Evolutionary conservation across 2,888 invertebrate species (phyloP), one percentile per base, ranked within the genome.

Genomic region (Lasioglossum pauxillum): DNA sequence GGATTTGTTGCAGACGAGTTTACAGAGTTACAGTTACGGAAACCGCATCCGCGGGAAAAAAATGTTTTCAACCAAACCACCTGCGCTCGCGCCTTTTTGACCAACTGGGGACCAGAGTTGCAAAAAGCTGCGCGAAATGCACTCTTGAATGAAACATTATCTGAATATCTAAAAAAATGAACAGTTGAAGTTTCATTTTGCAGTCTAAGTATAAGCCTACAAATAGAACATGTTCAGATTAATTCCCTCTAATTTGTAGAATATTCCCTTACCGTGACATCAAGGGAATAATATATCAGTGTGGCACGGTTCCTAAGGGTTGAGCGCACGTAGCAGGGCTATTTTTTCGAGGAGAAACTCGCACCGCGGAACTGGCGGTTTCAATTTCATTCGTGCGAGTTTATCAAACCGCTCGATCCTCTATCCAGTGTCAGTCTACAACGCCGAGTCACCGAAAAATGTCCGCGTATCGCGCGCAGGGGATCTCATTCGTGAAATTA

Each of bases 401-500:
- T 60, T 60, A 60, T 60, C 60, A 60, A 60, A 31, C 60, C 60
- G 2, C 60, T 60, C 27, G 60, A 60, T 60, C 60, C 60, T 60
- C 53, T 53, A 53, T 53, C 1, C 53, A 53, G n/a, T 53, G 53
- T 53, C 53, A 53, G 53, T n/a, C n/a, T 53, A n/a, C 53, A 53
- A 10, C n/a, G 64, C 2, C 41, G 53, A 53, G 53, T 53, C 53
- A 27, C 60, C 27, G 60, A 60, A 44, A n/a, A 31, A 46, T 41
- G 46, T 16, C 31, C n/a, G 49, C 38, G 46, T 31, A 82, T 73
- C 44, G 38, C 23, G 31, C 69, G 44, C 69, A 16, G 16, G 35
- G 69, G 16, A 38, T 69, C 69, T 69, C 57, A 82, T 60, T 60
- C 60, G n/a, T 27, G 60, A 27, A 60, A 60, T 60, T 60, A 60